A percentile compares a stretch with the other conserved stretches of the same genome.
Conservation (phyloP, 2,888 invertebrate species). For the Caenorhabditis japonica region DNA sequence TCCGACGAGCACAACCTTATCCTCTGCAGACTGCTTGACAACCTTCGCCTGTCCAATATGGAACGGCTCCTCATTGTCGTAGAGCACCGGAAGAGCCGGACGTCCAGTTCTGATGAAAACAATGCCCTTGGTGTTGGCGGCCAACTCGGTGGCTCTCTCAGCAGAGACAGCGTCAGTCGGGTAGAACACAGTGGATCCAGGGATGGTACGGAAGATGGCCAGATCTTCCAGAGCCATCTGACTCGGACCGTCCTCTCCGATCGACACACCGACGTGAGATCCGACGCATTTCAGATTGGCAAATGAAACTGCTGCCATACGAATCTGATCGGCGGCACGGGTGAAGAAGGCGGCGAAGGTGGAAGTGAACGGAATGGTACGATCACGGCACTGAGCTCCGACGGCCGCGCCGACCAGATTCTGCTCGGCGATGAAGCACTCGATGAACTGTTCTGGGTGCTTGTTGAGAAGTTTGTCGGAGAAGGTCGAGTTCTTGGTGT, state of each 20-base stretch:
- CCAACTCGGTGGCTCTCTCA: slow-evolving; percentile 94
- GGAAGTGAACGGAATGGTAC: slow-evolving; percentile 93
- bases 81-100: slow-evolving; percentile 89
- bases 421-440: slow-evolving; percentile 99
- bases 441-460: slow-evolving; percentile 86
- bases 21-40: slow-evolving; percentile 84
- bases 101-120: slow-evolving; percentile 96
- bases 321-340: slow-evolving; percentile 95
- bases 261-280: slow-evolving; percentile 97
- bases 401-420: slow-evolving; percentile 86
- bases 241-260: slow-evolving; percentile 85
- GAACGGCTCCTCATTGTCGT: slow-evolving; percentile 88
- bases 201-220: slow-evolving; percentile 92
- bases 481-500: slow-evolving; percentile 98
- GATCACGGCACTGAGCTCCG: slow-evolving; percentile 91
- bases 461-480: slow-evolving; percentile 88
- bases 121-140: slow-evolving; percentile 82
- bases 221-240: slow-evolving; percentile 99
- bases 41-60: slow-evolving; percentile 83
- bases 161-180: slow-evolving; percentile 89
- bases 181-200: slow-evolving; percentile 84
- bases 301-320: slow-evolving; percentile 99
- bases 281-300: slow-evolving; percentile 92
- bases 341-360: slow-evolving; percentile 98
- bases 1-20: slow-evolving; percentile 89